These are phyloP conservation scores for Mylabris sibirica DNA, from an alignment of 2,888 invertebrate species.

Conservation along the genomic window DNA sequence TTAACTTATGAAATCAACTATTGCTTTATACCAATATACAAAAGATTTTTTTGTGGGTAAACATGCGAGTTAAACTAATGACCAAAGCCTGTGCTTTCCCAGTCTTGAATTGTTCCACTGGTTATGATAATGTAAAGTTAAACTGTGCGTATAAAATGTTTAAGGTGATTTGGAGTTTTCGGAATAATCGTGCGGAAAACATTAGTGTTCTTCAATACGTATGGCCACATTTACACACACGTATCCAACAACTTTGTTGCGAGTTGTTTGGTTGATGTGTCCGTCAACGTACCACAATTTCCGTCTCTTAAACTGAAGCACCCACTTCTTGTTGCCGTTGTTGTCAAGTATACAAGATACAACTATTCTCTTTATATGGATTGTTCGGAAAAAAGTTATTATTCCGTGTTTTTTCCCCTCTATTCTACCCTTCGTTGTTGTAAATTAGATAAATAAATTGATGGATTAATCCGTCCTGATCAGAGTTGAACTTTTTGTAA, in stretches of 20 bases:
- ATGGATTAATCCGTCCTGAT: background rate
- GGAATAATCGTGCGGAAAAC: conserved; percentile 4
- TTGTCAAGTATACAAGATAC: conserved; percentile 9
- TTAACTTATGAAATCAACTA: background rate
- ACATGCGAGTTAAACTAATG: no score
- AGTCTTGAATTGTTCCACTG: background rate
- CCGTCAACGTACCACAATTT: conserved; percentile 17
- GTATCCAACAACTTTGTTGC: conserved; percentile 7
- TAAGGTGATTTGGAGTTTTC: background rate
- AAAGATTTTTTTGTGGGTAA: background rate
- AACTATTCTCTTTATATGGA: no score
- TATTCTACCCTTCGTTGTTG: background rate
- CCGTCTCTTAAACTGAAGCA: conserved; percentile 27
- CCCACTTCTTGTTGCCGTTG: conserved; percentile 19
- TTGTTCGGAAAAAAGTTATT: no score
- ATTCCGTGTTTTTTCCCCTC: no score
- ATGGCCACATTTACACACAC: conserved; percentile 15
- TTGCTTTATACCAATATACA: background rate
- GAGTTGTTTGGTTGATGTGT: conserved; percentile 1
- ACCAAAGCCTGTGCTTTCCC: no score
- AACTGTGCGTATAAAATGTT: background rate
- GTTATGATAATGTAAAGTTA: background rate
- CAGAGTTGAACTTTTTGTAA: background rate
- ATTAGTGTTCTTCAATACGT: background rate
- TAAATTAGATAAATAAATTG: conserved; percentile 6